A percentile compares a stretch with the other conserved stretches of the same genome.
These are phyloP conservation scores for Heliothis peltigera DNA, from an alignment of 2,888 invertebrate species.

Conservation along the genomic window DNA sequence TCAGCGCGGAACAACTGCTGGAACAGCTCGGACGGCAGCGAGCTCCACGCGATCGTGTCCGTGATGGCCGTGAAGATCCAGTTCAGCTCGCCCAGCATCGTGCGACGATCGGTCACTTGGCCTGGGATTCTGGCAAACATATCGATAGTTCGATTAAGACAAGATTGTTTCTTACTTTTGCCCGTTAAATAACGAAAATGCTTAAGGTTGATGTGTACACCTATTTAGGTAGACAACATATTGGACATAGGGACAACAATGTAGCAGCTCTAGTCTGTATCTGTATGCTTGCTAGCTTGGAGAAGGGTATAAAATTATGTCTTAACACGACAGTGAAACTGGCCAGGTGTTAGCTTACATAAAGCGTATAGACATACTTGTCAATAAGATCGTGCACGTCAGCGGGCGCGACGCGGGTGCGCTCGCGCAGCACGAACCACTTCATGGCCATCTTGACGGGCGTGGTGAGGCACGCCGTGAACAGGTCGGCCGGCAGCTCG, in stretches of 20 bases:
- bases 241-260: too few species aligned
- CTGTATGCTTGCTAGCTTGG: too few species aligned
- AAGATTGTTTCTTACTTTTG: too few species aligned
- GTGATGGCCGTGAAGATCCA: conserved; percentile 99
- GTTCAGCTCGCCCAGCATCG: conserved; percentile 99
- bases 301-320: too few species aligned
- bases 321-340: too few species aligned
- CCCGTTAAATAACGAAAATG: too few species aligned
- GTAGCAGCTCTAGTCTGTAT: too few species aligned
- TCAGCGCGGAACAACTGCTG: conserved; percentile 99
- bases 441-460: conserved; percentile 98
- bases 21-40: conserved; percentile 97
- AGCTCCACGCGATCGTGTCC: conserved; percentile 99
- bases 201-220: too few species aligned
- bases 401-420: conserved; percentile 94
- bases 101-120: conserved; percentile 97
- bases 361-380: too few species aligned
- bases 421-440: conserved; percentile 97
- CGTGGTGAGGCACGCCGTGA: conserved; percentile 99
- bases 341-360: too few species aligned
- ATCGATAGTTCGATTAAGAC: background rate
- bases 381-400: conserved; percentile 96
- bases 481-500: conserved; percentile 98
- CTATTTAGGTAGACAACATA: too few species aligned
- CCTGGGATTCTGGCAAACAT: conserved; percentile 95